Evolutionary conservation across 2,888 invertebrate species (phyloP), one percentile per base, ranked within the genome.

Genomic region (Polydesmus complanatus): DNA sequence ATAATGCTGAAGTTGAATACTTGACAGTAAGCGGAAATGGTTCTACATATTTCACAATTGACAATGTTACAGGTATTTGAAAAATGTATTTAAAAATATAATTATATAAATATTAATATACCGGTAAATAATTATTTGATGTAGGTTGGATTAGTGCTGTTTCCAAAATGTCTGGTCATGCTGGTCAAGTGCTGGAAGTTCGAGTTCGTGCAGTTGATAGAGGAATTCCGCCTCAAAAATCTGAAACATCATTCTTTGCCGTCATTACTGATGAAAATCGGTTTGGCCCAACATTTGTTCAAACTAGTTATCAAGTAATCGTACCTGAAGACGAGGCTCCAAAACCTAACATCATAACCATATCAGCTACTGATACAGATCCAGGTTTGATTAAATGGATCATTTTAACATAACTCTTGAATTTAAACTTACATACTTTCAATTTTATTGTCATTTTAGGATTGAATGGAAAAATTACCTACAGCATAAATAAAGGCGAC

Each of bases 251-350:
- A 0, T 81, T 92, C 1, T 81, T 78, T 0, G 79, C 93, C 65
- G 82, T 90, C 2, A 83, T 91, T 0, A 90, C 93, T 0, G 91
- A 88, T 1, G 87, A 89, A 71, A 95, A 95, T 73, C 76, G 79
- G 50, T 80, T 83, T 69, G 79, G 82, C 1, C 95, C 95, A 0
- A 82, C 82, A 58, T 95, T 94, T 70, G 86, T 85, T 3, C 87
- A 86, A 0, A 65, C 68, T 2, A 86, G 86, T 68, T 91, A 92
- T 72, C 88, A 91, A 77, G 91, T 90, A 0, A 86, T 89, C 63
- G 88, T 95, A 1, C 87, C 89, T 0, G 94, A 95, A 78, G 92
- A 91, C 73, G 90, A 90, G 70, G 86, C 88, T 0, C 76, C 90
- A 0, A 89, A 90, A 1, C 85, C 89, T 1, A 84, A 86, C 0